Evolutionary conservation across 2,113 vertebrate species (phyloP).

Genomic region (Cyprinus carpio): DNA sequence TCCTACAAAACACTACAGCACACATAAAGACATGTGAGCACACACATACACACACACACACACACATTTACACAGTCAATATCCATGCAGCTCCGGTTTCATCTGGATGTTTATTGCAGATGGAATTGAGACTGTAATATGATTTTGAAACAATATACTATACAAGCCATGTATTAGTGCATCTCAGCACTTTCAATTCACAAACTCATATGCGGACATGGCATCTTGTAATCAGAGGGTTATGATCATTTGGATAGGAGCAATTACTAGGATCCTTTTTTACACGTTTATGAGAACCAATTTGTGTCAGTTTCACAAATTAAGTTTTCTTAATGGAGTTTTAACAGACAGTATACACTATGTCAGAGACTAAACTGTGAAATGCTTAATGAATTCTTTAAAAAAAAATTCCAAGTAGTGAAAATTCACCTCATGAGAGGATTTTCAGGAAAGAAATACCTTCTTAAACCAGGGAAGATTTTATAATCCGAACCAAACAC

Average conservation of each 20-base stretch:
- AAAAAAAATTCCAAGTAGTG: not conserved
- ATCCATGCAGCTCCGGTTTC: conserved; percentile 17
- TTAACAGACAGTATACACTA: not conserved
- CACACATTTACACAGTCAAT: conserved; percentile 12
- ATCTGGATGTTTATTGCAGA: conserved; percentile 32
- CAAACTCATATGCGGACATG: conserved; percentile 13
- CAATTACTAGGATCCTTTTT: conserved; percentile 10
- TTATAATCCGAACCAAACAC: conserved; percentile 10
- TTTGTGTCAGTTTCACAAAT: not conserved
- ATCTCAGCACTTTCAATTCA: conserved; percentile 28
- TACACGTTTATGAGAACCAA: conserved; percentile 5
- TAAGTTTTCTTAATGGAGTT: not conserved
- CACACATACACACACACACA: too few species aligned
- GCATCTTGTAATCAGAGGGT: not conserved
- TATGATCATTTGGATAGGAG: conserved; percentile 34
- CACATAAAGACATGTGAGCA: not conserved
- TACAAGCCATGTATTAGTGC: conserved; percentile 36
- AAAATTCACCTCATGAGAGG: not conserved
- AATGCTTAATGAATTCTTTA: not conserved
- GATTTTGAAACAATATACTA: conserved; percentile 15
- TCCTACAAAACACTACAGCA: conserved; percentile 37
- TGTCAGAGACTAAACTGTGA: not conserved
- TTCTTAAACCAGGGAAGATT: not conserved
- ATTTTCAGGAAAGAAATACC: conserved; percentile 28
- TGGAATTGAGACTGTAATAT: conserved; percentile 31